Percentiles rank a stretch among this genome's conserved stretches.
Conservation (phyloP, 2,888 invertebrate genomes). For the Lasioglossum oenotherae region DNA sequence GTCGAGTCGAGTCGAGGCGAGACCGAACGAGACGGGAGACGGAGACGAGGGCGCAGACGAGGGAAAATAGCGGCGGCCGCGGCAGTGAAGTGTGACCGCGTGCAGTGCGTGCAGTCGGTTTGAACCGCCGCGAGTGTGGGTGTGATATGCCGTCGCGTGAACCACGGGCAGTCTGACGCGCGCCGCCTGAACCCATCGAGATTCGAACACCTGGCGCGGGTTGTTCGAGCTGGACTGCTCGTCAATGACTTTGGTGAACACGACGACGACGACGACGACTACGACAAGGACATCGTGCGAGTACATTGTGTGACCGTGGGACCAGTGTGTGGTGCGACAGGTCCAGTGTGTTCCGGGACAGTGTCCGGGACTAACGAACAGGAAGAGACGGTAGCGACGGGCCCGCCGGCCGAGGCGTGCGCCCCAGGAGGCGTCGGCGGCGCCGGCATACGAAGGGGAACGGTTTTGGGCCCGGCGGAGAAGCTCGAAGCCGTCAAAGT, state of each 20-base stretch:
- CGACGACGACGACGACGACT: constrained; percentile 14
- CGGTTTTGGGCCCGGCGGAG: constrained; percentile 79
- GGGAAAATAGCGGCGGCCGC: constrained; percentile 41
- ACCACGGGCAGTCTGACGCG: constrained; percentile 45
- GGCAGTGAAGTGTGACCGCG: constrained; percentile 57
- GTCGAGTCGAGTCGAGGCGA: neutral
- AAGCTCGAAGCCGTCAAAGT: constrained; percentile 84
- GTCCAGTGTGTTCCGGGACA: constrained; percentile 49
- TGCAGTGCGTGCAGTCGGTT: constrained; percentile 46
- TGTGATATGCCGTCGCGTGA: constrained; percentile 45
- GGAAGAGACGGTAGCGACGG: constrained; percentile 67
- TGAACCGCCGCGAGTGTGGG: constrained; percentile 50
- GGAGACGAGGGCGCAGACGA: constrained; percentile 21
- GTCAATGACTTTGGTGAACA: constrained; percentile 57
- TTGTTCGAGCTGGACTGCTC: constrained; percentile 16
- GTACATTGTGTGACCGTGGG: constrained; percentile 49
- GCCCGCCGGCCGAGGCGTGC: constrained; percentile 69
- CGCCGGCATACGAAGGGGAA: constrained; percentile 67
- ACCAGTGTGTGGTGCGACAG: constrained; percentile 53
- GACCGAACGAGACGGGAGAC: constrained; percentile 38
- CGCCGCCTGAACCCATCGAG: constrained; percentile 25
- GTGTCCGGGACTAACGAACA: constrained; percentile 58
- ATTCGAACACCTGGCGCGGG: constrained; percentile 31
- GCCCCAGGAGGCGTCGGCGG: constrained; percentile 71
- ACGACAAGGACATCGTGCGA: constrained; percentile 48